phyloP scores from a whole-genome alignment of 2,113 vertebrate species.

The Melanotaenia duboulayi region DNA sequence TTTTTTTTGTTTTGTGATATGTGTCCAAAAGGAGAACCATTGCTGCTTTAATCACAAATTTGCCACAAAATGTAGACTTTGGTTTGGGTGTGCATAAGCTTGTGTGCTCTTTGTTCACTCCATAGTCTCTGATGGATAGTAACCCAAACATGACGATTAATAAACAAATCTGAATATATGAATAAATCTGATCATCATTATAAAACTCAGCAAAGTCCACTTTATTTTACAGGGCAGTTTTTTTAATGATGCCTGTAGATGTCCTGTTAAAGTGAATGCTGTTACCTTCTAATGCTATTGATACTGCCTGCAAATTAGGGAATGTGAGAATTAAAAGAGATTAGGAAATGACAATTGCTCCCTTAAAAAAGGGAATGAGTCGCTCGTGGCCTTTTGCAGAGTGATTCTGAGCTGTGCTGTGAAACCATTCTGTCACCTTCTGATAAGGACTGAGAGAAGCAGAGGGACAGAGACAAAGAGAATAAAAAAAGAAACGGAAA shows the following conservation, averaged over 20 bases:
- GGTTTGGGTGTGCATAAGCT: not conserved
- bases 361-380: conserved; percentile 34
- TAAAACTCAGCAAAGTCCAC: conserved; percentile 14
- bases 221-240: conserved; percentile 12
- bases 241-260: conserved; percentile 43
- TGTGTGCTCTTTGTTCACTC: not conserved
- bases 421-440: conserved; percentile 55
- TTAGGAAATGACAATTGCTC: conserved; percentile 49
- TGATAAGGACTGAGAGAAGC: conserved; percentile 51
- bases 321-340: conserved; percentile 61
- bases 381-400: conserved; percentile 39
- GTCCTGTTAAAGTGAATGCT: conserved; percentile 21
- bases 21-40: no score
- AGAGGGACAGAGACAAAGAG: conserved; percentile 31
- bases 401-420: conserved; percentile 42
- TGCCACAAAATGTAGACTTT: no score
- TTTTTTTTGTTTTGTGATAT: no score
- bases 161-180: conserved; percentile 1
- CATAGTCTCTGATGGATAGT: not conserved
- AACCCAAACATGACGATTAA: not conserved
- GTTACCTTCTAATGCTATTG: conserved; percentile 11
- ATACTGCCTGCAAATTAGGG: conserved; percentile 47
- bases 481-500: not conserved
- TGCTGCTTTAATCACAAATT: no score
- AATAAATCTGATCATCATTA: conserved; percentile 11